Evolutionary conservation across 2,888 invertebrate species (phyloP).

Genomic region (Horisme vitalbata): DNA sequence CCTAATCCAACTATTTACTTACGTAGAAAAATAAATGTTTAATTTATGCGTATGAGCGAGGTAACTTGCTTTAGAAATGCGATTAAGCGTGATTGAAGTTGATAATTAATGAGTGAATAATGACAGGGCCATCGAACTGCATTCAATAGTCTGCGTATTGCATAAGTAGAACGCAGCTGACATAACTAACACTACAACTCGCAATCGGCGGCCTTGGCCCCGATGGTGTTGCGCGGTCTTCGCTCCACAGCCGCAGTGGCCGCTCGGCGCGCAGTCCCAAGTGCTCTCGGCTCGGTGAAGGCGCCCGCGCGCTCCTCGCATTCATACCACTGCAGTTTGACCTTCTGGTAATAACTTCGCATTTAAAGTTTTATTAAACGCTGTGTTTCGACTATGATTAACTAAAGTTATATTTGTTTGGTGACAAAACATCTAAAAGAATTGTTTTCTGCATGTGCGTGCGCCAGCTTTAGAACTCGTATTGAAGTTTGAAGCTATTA

Average conservation of each 20-base stretch:
- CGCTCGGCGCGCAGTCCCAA: constrained; percentile 37
- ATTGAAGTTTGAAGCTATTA: no score
- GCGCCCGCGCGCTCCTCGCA: constrained; percentile 44
- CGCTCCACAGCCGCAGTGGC: constrained; percentile 58
- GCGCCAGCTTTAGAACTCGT: no score
- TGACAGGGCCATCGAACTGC: constrained; percentile 69
- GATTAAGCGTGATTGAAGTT: constrained; percentile 4
- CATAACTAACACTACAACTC: constrained; percentile 67
- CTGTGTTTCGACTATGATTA: no score
- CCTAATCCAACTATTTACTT: no score
- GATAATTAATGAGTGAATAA: constrained; percentile 34
- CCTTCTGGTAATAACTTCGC: constrained; percentile 40
- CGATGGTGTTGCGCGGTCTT: constrained; percentile 63
- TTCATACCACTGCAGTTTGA: constrained; percentile 30
- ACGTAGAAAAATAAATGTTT: no score
- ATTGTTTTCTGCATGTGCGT: no score
- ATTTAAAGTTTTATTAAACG: constrained; percentile 5
- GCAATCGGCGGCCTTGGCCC: constrained; percentile 78
- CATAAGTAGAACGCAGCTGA: constrained; percentile 81
- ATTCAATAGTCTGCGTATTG: constrained; percentile 69
- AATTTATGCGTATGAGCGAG: no score
- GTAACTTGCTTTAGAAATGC: no score
- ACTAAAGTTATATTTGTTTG: no score
- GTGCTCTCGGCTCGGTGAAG: constrained; percentile 46
- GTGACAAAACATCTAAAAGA: no score